Evolutionary conservation across 2,888 invertebrate genomes (phyloP).

Genomic region (Sinohyriopsis cumingii): DNA sequence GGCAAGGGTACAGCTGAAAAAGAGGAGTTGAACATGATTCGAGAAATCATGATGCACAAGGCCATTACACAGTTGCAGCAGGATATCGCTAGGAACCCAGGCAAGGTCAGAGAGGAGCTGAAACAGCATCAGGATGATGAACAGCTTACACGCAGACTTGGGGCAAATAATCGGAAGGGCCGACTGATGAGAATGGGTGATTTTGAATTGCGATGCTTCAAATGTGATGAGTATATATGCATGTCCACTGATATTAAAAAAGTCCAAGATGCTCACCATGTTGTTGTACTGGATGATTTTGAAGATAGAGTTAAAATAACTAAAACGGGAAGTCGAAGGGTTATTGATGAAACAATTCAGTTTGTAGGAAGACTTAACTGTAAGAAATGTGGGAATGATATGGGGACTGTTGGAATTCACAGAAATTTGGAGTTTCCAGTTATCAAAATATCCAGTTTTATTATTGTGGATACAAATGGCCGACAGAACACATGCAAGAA

Average conservation of each 20-base stretch:
- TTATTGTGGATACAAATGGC: constrained; percentile 42
- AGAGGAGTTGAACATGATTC: constrained; percentile 62
- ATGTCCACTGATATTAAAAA: constrained; percentile 56
- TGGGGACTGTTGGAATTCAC: constrained; percentile 44
- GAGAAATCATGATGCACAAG: constrained; percentile 66
- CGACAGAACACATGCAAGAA: constrained; percentile 38
- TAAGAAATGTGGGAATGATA: constrained; percentile 46
- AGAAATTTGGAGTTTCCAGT: constrained; percentile 44
- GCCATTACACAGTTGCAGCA: constrained; percentile 51
- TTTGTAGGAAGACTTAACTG: constrained; percentile 43
- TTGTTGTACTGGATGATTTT: constrained; percentile 36
- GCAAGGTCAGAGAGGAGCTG: constrained; percentile 28
- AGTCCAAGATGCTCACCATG: constrained; percentile 56
- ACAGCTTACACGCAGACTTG: constrained; percentile 42
- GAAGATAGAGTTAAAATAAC: constrained; percentile 25
- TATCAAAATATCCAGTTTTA: constrained; percentile 45
- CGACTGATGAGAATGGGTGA: constrained; percentile 31
- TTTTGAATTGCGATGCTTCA: constrained; percentile 57
- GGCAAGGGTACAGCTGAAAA: constrained; percentile 57
- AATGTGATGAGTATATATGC: constrained; percentile 56
- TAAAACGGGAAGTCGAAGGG: constrained; percentile 14
- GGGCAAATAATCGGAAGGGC: constrained; percentile 17
- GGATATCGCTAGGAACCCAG: constrained; percentile 17
- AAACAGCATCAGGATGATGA: constrained; percentile 44
- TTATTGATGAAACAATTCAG: constrained; percentile 28